These are phyloP conservation scores for Puffinus mauretanicus DNA, from an alignment of 2,113 vertebrate genomes.

Conservation along the genomic window DNA sequence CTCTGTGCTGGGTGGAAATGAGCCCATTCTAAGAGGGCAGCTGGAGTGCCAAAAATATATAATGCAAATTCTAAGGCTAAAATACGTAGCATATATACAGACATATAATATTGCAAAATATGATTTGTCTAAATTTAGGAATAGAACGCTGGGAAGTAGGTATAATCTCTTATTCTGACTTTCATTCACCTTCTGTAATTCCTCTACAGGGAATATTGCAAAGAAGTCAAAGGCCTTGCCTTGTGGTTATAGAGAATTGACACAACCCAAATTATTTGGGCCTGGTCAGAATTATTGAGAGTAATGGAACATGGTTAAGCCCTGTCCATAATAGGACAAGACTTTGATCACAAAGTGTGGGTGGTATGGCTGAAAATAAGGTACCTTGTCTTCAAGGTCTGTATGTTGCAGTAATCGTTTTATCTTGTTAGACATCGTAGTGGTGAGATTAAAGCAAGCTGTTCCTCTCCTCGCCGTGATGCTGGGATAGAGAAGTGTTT, in stretches of 20 bases:
- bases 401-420: background rate
- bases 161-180: background rate
- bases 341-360: background rate
- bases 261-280: accelerated
- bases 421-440: accelerated
- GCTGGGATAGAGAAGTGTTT: background rate
- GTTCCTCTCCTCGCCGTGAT: background rate
- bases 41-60: background rate
- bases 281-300: background rate
- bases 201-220: background rate
- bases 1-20: background rate
- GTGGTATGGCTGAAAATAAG: background rate
- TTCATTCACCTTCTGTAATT: background rate
- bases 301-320: background rate
- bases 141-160: background rate
- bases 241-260: background rate
- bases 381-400: background rate
- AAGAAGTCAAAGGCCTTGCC: background rate
- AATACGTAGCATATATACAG: background rate
- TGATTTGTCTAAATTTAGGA: background rate
- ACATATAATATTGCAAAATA: background rate
- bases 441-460: background rate
- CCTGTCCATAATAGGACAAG: background rate
- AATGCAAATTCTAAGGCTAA: background rate
- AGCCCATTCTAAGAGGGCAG: background rate